Base-by-base conservation (phyloP, 2,113 vertebrate species). In the Mirza zaza region DNA sequence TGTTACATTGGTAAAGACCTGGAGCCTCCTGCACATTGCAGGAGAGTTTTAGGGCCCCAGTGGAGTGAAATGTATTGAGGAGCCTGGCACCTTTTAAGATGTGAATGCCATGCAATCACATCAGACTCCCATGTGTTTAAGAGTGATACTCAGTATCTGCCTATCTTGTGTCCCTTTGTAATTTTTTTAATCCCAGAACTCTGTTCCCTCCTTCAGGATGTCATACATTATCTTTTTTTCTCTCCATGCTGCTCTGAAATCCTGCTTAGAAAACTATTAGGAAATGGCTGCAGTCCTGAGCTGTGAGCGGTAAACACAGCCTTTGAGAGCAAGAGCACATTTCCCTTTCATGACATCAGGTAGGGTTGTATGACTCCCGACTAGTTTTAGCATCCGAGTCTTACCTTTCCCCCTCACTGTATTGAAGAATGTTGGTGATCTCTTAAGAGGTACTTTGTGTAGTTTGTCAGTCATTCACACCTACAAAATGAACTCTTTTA, bases 241-340 rank as follows among this genome's bases (percentile, higher is more conserved):
- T 97, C 98, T 98, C 96, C 97, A 97, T 98, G 96, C 89, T 97
- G 81, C 97, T 98, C 94, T 98, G 97, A 97, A 96, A 97, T 97
- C 89, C 92, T 98, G 97, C 96, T 97, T 98, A 98, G 96, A 97
- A 97, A 97, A 97, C 96, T 97, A 77, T 97, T 97, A 97, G 97
- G 94, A 97, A 97, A 95, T 97, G 97, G 96, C 97, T 96, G 97
- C 96, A 96, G 91, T 97, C 97, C 96, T 93, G 96, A 98, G 96
- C 97, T 97, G 93, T 97, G 96, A 94, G 91, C 91, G 59, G 94
- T 97, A 97, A 95, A 94, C 97, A 97, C 97, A 97, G 97, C 97
- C 97, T 97, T 94, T 98, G 97, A 97, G 87, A 96, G 97, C 97
- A 97, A 93, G 96, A 97, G 97, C 96, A 97, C 96, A 97, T 97